Evolutionary conservation across 2,113 vertebrate species (phyloP), one percentile per base, ranked within the genome.

Genomic region (Onychostoma macrolepis): DNA sequence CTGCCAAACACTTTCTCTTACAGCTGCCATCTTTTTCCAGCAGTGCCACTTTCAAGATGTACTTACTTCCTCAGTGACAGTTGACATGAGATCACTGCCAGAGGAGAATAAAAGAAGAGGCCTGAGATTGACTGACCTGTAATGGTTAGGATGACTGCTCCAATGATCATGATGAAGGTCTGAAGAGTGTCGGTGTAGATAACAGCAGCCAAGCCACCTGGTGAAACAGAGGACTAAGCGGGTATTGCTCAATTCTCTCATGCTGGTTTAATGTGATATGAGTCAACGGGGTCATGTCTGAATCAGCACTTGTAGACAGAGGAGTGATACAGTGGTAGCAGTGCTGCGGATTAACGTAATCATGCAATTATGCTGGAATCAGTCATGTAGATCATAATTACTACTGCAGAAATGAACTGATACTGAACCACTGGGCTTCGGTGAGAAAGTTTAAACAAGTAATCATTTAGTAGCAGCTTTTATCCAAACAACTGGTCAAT

Each of bases 181-280:
- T 99, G 98, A 63, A 98, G 94, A 0, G 96, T 91, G 0, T 99
- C 97, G 0, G 96, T 98, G 94, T 97, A 96, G 92, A 97, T 98
- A 85, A 98, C 97, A 0, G 97, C 97, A 0, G 94, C 95, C 72
- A 99, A 95, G 11, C 97, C 98, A 45, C 97, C 98, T 99, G 92
- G 19, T 15, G 1, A 77, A 6, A 87, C 11, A 0, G 0, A 85
- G 30, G 81, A 83, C 26, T 53, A 33, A 36, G 28, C 4, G 2
- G 33, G 5, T 84, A 53, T 83, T 83, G 43, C 65, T 71, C 48
- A 84, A 58, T 24, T 83, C 12, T 74, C 67, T 84, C 12, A 38
- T 72, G 67, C 74, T 80, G 48, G 30, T 74, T 84, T 75, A 72
- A 58, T 58, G 8, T 56, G 69, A 74, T 58, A 2, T 58, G 45